Percentiles rank a stretch among this genome's conserved stretches.
These are phyloP conservation scores for Ia io DNA, from an alignment of 2,113 vertebrate species.

Conservation along the genomic window DNA sequence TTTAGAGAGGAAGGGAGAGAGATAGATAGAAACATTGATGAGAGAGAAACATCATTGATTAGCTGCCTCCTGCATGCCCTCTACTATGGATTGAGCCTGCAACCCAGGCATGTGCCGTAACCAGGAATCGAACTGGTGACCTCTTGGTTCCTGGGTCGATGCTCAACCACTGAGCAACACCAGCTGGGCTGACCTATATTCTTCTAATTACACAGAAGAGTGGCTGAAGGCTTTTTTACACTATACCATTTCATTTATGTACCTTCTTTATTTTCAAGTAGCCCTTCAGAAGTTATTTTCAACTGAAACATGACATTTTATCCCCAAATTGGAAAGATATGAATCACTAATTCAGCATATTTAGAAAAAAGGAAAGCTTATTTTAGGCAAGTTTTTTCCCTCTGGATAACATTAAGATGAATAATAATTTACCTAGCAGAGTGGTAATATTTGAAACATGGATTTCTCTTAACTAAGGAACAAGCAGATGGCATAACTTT, in stretches of 20 bases:
- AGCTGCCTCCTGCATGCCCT: too few relatives aligned
- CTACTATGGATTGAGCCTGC: too few relatives aligned
- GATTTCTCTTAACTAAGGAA: not conserved
- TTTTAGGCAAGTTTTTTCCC: conserved; percentile 20
- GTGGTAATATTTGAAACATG: conserved; percentile 24
- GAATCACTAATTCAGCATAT: conserved; percentile 51
- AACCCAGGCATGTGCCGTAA: too few relatives aligned
- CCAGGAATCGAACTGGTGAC: too few relatives aligned
- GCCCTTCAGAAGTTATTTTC: conserved; percentile 37
- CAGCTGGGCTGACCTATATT: not conserved
- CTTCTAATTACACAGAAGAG: not conserved
- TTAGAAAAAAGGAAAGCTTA: conserved; percentile 52
- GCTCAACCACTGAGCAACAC: too few relatives aligned
- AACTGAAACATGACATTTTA: conserved; percentile 18
- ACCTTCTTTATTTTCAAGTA: not conserved
- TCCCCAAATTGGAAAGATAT: not conserved
- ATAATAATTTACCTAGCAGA: not conserved
- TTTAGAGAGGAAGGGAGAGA: too few relatives aligned
- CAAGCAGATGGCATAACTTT: not conserved
- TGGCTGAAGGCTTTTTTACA: not conserved
- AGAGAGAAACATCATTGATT: too few relatives aligned
- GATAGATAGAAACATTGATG: too few relatives aligned
- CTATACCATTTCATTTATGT: conserved; percentile 2
- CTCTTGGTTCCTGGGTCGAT: too few relatives aligned
- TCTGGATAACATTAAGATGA: conserved; percentile 22